Conservation (phyloP, 2,888 invertebrate species). For the Leuctra nigra region DNA sequence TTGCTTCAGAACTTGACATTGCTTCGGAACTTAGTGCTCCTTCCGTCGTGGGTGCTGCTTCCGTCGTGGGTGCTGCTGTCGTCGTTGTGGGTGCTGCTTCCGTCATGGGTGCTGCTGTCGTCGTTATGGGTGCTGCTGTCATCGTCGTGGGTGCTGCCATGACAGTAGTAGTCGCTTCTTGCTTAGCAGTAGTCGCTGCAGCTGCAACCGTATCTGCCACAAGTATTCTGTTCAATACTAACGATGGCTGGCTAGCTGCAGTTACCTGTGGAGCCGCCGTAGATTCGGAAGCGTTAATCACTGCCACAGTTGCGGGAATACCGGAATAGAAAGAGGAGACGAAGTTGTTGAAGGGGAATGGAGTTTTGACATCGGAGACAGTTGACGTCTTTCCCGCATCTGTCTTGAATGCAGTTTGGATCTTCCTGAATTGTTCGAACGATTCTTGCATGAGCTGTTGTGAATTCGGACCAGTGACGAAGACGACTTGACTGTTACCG, state of each 20-base stretch:
- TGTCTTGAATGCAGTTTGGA: not conserved
- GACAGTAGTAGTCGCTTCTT: not conserved
- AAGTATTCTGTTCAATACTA: no score
- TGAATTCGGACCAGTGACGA: constrained; percentile 22
- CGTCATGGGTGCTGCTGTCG: not conserved
- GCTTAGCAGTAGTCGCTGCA: not conserved
- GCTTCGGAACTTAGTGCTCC: no score
- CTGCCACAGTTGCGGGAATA: not conserved
- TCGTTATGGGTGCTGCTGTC: not conserved
- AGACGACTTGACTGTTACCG: constrained; percentile 21
- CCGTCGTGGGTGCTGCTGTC: not conserved
- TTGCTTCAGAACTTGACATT: no score
- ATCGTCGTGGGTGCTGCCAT: not conserved
- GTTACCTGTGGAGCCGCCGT: not conserved
- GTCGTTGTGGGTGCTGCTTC: not conserved
- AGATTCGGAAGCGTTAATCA: not conserved
- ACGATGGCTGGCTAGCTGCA: no score
- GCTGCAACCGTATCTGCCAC: not conserved
- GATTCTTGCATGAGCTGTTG: constrained; percentile 21
- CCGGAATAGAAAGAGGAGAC: not conserved
- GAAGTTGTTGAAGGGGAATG: not conserved
- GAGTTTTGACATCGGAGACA: no score
- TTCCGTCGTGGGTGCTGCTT: no score
- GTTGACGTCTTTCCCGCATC: no score
- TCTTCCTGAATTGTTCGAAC: not conserved